Evolutionary conservation across 23 tunicate species (phyloP).

Genomic region (Trididemnum nubilum): DNA sequence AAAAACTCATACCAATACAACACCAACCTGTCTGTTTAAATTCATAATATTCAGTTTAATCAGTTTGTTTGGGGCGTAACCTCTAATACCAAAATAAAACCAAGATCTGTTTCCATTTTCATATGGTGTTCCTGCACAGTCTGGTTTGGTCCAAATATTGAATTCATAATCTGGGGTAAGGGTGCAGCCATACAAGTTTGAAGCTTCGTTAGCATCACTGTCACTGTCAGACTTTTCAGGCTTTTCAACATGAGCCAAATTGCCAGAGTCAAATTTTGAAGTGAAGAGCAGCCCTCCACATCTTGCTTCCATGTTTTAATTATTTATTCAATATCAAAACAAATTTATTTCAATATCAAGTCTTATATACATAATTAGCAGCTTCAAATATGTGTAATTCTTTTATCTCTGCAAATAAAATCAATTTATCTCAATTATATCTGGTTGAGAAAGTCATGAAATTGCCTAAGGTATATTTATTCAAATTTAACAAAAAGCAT

Average conservation of each 20-base stretch:
- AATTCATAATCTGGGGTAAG: conserved; percentile 89
- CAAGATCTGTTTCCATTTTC: conserved; percentile 97
- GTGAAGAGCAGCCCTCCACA: conserved; percentile 93
- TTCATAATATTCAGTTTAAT: conserved; percentile 87
- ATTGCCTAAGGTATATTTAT: too few species aligned
- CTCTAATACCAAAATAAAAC: conserved; percentile 95
- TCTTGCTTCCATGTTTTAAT: conserved; percentile 63
- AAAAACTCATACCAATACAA: too few species aligned
- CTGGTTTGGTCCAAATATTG: conserved; percentile 90
- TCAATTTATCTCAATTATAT: too few species aligned
- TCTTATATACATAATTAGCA: too few species aligned
- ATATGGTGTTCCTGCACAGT: conserved; percentile 79
- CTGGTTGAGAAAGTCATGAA: too few species aligned
- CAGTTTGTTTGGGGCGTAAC: conserved; percentile 59
- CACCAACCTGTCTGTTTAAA: conserved; percentile 74
- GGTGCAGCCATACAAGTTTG: conserved; percentile 55
- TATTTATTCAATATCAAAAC: too few species aligned
- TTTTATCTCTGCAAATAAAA: too few species aligned
- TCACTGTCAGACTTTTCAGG: conserved; percentile 66
- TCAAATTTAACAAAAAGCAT: too few species aligned
- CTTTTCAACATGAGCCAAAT: conserved; percentile 90
- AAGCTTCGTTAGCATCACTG: conserved; percentile 54
- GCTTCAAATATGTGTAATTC: too few species aligned
- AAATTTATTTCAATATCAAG: too few species aligned
- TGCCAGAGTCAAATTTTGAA: conserved; percentile 98